These are phyloP conservation scores for Hydroisotoma schaefferi DNA, from an alignment of 2,888 invertebrate genomes.

Conservation along the genomic window DNA sequence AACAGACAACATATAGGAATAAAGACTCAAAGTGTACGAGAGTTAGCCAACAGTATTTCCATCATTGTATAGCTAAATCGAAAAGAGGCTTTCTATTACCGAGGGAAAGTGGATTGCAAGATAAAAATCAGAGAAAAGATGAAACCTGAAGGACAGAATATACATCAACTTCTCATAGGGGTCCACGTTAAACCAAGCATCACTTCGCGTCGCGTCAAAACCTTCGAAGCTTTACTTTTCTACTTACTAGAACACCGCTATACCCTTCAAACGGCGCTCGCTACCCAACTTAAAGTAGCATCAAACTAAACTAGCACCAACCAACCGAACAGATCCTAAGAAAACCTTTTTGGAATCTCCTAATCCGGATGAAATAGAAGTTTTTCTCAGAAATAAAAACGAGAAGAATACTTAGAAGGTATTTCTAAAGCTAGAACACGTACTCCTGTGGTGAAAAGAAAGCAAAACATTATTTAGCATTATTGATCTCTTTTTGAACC, in stretches of 20 bases:
- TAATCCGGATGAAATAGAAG: conserved; percentile 1
- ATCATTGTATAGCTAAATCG: not conserved
- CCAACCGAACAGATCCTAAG: too few species aligned
- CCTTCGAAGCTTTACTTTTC: too few species aligned
- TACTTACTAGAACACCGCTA: too few species aligned
- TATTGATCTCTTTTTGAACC: conserved; percentile 13
- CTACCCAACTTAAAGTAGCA: too few species aligned
- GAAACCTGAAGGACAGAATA: conserved; percentile 5
- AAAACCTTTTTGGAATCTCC: not conserved
- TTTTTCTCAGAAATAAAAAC: not conserved
- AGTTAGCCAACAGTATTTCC: not conserved
- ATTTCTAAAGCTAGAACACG: not conserved
- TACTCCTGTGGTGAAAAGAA: not conserved
- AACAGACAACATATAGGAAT: not conserved
- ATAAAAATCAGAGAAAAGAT: conserved; percentile 12
- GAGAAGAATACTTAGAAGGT: not conserved
- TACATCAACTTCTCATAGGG: conserved; percentile 7
- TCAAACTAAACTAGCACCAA: too few species aligned
- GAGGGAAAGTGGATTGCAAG: conserved; percentile 2
- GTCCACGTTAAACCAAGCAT: not conserved
- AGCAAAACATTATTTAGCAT: not conserved
- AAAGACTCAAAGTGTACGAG: not conserved
- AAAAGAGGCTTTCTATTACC: conserved; percentile 8
- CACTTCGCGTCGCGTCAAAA: too few species aligned
- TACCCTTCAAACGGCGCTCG: too few species aligned